A percentile compares a stretch with the other conserved stretches of the same genome.
Evolutionary conservation across 2,888 invertebrate species (phyloP).

Genomic region (Melanotus villosus): DNA sequence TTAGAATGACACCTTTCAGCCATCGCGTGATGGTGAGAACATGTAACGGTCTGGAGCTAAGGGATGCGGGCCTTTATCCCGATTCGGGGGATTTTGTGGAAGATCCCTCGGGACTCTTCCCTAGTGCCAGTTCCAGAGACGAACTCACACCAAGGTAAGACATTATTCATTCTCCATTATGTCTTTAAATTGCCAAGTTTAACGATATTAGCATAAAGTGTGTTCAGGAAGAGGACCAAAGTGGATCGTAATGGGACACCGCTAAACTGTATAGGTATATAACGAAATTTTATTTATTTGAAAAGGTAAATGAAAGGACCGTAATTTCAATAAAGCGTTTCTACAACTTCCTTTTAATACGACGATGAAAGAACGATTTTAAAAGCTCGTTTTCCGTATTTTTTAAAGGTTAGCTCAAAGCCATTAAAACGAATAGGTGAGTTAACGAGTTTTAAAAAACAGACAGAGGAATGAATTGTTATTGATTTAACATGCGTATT

Average conservation of each 20-base stretch:
- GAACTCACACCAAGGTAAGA: constrained; percentile 72
- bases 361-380: no score
- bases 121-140: constrained; percentile 72
- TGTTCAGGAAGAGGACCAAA: no score
- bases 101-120: constrained; percentile 71
- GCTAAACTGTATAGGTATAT: neutral
- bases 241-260: no score
- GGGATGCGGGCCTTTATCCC: constrained; percentile 69
- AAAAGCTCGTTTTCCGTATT: no score
- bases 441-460: no score
- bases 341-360: no score
- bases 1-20: constrained; percentile 60
- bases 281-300: neutral
- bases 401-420: no score
- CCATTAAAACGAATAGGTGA: no score
- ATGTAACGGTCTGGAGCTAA: constrained; percentile 82
- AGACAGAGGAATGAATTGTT: no score
- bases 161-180: neutral
- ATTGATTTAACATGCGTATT: no score
- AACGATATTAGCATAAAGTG: neutral
- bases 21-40: constrained; percentile 81
- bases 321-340: no score
- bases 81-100: constrained; percentile 63
- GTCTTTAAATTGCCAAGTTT: neutral
- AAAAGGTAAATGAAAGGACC: no score